Percentiles rank a stretch among this genome's conserved stretches.
phyloP scores from a whole-genome alignment of 2,888 invertebrate species.

The Osedax frankpressi region DNA sequence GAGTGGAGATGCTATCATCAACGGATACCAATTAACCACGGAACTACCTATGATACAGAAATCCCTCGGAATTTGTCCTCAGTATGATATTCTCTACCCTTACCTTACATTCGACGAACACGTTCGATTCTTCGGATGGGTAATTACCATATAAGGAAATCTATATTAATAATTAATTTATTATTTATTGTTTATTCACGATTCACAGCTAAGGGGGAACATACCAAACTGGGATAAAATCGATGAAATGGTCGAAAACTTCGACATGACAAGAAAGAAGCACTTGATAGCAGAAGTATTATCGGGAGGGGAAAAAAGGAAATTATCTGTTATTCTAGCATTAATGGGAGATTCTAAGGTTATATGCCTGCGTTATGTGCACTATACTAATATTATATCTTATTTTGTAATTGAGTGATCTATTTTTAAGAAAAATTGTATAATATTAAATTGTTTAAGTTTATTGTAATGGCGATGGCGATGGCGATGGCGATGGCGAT shows the following conservation, averaged over 20 bases:
- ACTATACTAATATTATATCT: too few species aligned
- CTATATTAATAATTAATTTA: too few species aligned
- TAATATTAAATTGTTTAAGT: too few species aligned
- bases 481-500: too few species aligned
- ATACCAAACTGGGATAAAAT: not conserved
- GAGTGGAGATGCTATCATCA: not conserved
- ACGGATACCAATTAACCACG: not conserved
- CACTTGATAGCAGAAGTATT: not conserved
- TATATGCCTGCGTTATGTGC: too few species aligned
- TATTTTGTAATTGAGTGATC: too few species aligned
- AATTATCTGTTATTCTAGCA: not conserved
- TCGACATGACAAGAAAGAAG: not conserved
- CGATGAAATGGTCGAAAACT: not conserved
- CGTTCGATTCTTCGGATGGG: not conserved
- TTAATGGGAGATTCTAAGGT: not conserved
- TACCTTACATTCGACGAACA: conserved; percentile 13
- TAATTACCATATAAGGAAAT: too few species aligned
- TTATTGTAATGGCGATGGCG: too few species aligned
- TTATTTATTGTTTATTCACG: too few species aligned
- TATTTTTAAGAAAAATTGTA: too few species aligned
- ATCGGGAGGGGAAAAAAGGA: not conserved
- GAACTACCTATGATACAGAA: not conserved
- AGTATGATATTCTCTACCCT: conserved; percentile 23
- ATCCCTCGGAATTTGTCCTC: conserved; percentile 19
- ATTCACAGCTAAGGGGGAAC: not conserved